A percentile compares a stretch with the other conserved stretches of the same genome.
Evolutionary conservation across 2,797 vertebrate species (phyloP).

Genomic region (Micromesistius poutassou): DNA sequence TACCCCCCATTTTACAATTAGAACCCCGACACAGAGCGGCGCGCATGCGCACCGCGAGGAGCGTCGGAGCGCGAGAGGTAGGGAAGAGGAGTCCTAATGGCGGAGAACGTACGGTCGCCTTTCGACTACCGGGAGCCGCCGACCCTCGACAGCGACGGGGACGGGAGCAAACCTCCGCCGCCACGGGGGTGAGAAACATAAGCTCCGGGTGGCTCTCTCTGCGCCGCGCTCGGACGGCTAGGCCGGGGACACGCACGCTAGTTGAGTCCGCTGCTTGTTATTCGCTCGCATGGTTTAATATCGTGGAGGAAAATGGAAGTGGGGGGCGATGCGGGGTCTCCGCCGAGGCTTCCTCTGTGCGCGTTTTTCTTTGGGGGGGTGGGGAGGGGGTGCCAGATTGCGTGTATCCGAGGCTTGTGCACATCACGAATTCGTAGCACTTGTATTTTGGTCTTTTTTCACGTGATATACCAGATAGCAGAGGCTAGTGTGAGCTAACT

Average conservation of each 20-base stretch:
- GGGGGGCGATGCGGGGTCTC: not conserved
- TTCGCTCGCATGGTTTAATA: not conserved
- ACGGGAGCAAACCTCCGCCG: slow-evolving; percentile 77
- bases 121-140: slow-evolving; percentile 83
- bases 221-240: too few species aligned
- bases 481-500: slow-evolving; percentile 59
- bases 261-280: not conserved
- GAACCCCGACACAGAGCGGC: slow-evolving; percentile 55
- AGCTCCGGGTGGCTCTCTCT: not conserved
- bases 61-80: slow-evolving; percentile 56
- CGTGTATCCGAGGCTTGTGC: not conserved
- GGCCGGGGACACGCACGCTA: too few species aligned
- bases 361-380: too few species aligned
- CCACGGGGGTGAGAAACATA: slow-evolving; percentile 71
- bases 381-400: not conserved
- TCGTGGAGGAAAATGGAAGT: not conserved
- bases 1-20: slow-evolving; percentile 62
- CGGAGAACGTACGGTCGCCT: slow-evolving; percentile 81
- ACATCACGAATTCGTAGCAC: not conserved
- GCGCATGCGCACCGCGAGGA: slow-evolving; percentile 67
- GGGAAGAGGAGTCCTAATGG: slow-evolving; percentile 77
- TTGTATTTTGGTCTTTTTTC: not conserved
- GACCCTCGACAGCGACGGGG: slow-evolving; percentile 82
- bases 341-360: too few species aligned
- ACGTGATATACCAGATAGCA: not conserved